phyloP scores from a whole-genome alignment of 1,140 invertebrate genomes.

The Melipona quadrifasciata region DNA sequence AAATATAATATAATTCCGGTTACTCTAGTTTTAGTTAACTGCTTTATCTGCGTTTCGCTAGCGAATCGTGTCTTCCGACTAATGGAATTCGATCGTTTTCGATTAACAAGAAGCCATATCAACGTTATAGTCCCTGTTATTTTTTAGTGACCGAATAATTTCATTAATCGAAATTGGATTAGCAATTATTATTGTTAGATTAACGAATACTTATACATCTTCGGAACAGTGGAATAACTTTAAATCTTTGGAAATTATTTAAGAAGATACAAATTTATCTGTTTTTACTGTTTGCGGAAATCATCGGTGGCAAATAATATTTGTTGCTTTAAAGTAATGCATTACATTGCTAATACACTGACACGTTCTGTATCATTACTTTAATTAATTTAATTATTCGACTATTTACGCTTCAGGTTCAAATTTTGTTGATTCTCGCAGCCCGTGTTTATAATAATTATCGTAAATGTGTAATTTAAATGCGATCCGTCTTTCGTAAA shows the following conservation, averaged over 20 bases:
- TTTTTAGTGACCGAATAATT: background rate
- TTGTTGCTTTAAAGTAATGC: background rate
- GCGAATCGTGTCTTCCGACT: background rate
- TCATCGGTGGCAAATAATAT: background rate
- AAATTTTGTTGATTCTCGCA: no score
- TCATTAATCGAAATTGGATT: background rate
- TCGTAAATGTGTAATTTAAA: no score
- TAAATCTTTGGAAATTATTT: background rate
- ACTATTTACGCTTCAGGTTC: background rate
- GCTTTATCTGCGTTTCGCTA: slow-evolving; percentile 19
- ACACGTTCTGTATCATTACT: background rate
- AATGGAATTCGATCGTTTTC: background rate
- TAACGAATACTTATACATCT: no score
- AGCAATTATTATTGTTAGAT: no score
- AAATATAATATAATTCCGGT: slow-evolving; percentile 49
- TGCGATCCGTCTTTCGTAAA: no score
- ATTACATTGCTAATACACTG: background rate
- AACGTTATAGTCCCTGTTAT: background rate
- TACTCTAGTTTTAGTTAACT: slow-evolving; percentile 40
- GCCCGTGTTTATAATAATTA: no score
- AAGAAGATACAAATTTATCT: background rate
- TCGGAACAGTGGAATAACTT: no score
- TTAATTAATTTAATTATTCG: background rate
- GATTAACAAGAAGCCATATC: background rate
- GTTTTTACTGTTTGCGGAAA: background rate